These are phyloP conservation scores for Ostrea denselamellosa DNA, from an alignment of 1,140 invertebrate species.

Conservation along the genomic window DNA sequence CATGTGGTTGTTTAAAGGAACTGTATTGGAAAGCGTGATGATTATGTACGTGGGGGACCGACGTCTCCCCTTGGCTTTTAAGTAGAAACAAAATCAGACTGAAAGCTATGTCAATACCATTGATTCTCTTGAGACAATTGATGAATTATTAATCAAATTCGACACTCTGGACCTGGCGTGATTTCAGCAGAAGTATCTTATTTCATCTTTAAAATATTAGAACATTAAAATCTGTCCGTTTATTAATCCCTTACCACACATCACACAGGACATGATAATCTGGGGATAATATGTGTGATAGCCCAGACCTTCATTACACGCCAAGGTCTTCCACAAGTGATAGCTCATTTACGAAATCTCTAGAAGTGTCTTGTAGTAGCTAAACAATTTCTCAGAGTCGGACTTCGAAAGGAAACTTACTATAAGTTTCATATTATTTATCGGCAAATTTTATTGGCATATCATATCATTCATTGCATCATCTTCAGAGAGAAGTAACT, in stretches of 20 bases:
- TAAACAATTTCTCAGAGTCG: no score
- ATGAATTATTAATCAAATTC: conserved; percentile 37
- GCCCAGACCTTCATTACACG: background rate
- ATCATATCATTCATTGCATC: no score
- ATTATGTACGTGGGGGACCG: conserved; percentile 20
- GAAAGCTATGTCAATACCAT: conserved; percentile 26
- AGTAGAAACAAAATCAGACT: conserved; percentile 21
- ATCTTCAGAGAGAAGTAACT: no score
- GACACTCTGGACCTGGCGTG: background rate
- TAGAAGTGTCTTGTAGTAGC: no score
- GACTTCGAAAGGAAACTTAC: no score
- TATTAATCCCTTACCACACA: background rate
- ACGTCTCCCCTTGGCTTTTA: conserved; percentile 24
- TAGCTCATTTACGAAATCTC: background rate
- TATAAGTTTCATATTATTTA: no score
- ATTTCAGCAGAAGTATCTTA: conserved; percentile 26
- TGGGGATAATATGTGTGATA: background rate
- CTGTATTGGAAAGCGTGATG: conserved; percentile 29
- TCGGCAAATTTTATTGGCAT: no score
- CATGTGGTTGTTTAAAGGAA: background rate
- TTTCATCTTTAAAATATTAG: conserved; percentile 39
- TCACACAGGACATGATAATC: background rate
- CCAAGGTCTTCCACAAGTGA: background rate
- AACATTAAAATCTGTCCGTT: conserved; percentile 9
- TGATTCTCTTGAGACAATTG: conserved; percentile 18